Evolutionary conservation across 2,888 invertebrate genomes (phyloP).

Genomic region (Ypsolopha scabrella): DNA sequence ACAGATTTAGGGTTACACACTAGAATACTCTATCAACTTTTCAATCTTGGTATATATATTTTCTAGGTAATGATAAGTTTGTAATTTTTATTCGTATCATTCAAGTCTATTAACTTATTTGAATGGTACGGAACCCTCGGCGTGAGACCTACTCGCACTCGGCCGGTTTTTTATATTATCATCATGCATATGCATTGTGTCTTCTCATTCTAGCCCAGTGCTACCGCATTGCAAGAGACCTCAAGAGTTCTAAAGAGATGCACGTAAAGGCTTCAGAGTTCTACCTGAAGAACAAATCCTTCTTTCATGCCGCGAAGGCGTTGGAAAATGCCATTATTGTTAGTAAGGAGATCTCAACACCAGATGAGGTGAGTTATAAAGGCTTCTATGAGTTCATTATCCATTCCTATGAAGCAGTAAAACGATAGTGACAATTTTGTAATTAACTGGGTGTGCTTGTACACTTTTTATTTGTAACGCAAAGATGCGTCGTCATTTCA

Average conservation of each 20-base stretch:
- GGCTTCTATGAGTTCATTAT: neutral
- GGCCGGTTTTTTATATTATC: too few species aligned
- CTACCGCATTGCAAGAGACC: constrained; percentile 87
- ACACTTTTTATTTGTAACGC: neutral
- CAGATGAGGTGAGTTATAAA: constrained; percentile 40
- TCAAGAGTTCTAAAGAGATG: constrained; percentile 84
- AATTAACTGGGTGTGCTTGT: neutral
- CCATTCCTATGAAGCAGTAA: neutral
- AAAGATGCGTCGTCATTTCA: neutral
- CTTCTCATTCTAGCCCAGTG: constrained; percentile 80
- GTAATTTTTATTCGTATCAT: too few species aligned
- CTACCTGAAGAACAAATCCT: constrained; percentile 85
- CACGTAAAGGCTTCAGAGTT: constrained; percentile 89
- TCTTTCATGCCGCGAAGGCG: constrained; percentile 94
- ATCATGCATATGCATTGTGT: neutral
- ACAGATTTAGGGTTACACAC: too few species aligned
- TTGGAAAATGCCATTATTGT: constrained; percentile 88
- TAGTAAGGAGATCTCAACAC: constrained; percentile 64
- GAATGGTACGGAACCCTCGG: too few species aligned
- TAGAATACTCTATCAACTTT: too few species aligned
- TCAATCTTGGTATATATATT: too few species aligned
- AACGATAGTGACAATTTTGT: neutral
- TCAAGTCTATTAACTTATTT: too few species aligned
- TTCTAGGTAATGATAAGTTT: too few species aligned
- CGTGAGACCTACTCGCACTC: too few species aligned